Conservation (phyloP, 2,888 invertebrate species). For the Buathra laborator region DNA sequence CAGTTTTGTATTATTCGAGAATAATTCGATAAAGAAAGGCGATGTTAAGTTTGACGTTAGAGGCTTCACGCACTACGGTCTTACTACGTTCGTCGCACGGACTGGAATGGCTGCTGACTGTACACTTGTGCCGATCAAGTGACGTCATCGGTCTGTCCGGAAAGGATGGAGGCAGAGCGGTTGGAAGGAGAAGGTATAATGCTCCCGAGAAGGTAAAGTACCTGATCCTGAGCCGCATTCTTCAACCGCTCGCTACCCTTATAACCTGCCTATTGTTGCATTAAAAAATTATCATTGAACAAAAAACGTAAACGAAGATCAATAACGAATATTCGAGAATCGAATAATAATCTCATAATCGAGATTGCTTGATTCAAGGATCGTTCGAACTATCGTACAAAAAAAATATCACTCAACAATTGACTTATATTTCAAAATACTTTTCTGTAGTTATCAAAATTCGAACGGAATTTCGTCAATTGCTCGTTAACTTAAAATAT, state of each 20-base stretch:
- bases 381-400: too few species aligned
- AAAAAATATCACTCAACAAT: too few species aligned
- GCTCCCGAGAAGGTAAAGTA: constrained; percentile 52
- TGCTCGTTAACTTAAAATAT: too few species aligned
- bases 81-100: constrained; percentile 61
- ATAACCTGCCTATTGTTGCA: neutral
- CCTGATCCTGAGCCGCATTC: constrained; percentile 45
- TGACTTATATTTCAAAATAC: too few species aligned
- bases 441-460: too few species aligned
- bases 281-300: too few species aligned
- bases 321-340: too few species aligned
- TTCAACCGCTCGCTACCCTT: neutral
- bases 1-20: constrained; percentile 1
- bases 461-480: too few species aligned
- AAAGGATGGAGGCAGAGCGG: constrained; percentile 55
- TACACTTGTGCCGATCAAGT: constrained; percentile 69
- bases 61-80: constrained; percentile 32
- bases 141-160: constrained; percentile 69
- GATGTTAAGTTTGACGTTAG: neutral
- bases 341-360: too few species aligned
- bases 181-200: constrained; percentile 59
- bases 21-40: neutral
- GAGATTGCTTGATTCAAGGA: too few species aligned
- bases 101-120: constrained; percentile 70
- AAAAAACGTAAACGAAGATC: too few species aligned